phyloP scores from a whole-genome alignment of 2,797 vertebrate genomes.

The Anisognathus igniventris region DNA sequence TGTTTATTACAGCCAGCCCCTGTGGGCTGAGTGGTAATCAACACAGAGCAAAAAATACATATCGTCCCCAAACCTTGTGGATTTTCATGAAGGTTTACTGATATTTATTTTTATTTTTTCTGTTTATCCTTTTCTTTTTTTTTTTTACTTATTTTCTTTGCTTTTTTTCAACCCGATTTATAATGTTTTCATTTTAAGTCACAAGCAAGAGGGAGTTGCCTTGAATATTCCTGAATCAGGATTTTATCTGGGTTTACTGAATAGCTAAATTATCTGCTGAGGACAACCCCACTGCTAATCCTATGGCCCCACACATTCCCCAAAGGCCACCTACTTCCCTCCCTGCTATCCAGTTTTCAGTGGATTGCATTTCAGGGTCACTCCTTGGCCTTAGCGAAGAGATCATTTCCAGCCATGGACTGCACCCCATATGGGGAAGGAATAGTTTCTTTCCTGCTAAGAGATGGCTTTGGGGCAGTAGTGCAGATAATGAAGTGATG shows the following conservation, averaged over 20 bases:
- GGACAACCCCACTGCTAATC: background rate
- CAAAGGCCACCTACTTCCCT: background rate
- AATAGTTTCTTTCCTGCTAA: background rate
- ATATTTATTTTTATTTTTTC: background rate
- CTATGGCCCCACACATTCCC: background rate
- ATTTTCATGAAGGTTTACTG: background rate
- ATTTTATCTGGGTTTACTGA: background rate
- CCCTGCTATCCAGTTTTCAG: background rate
- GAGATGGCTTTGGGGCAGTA: background rate
- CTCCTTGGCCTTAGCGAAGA: background rate
- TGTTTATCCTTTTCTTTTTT: background rate
- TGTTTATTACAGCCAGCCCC: background rate
- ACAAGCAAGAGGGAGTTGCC: constrained; percentile 2
- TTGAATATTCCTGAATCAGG: background rate
- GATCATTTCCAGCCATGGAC: background rate
- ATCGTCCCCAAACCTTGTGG: background rate
- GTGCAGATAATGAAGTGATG: background rate
- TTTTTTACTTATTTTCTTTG: background rate
- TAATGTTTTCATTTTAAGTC: background rate
- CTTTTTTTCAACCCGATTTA: background rate
- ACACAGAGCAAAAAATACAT: background rate
- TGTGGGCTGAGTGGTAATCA: background rate
- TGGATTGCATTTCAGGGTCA: background rate
- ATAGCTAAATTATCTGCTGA: background rate
- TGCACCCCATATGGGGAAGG: background rate